Evolutionary conservation across 2,113 vertebrate species (phyloP).

Genomic region (Bostrychus sinensis): DNA sequence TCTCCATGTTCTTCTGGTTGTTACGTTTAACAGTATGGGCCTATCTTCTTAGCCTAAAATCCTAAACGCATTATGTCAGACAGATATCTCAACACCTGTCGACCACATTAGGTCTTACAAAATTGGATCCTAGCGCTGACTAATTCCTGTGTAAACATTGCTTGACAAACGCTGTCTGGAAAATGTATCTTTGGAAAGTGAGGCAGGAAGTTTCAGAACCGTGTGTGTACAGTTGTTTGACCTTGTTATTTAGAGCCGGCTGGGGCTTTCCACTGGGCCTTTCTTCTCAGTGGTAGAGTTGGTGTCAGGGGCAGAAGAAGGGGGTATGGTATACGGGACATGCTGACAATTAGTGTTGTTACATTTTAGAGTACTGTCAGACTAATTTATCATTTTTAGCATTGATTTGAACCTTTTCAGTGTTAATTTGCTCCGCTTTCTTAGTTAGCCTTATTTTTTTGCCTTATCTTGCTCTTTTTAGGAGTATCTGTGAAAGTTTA

Average conservation of each 20-base stretch:
- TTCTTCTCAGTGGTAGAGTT: background rate
- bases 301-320: background rate
- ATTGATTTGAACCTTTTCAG: background rate
- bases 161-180: constrained; percentile 6
- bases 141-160: constrained; percentile 11
- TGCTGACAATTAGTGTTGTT: background rate
- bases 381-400: background rate
- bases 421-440: too few relatives aligned
- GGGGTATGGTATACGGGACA: background rate
- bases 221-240: constrained; percentile 12
- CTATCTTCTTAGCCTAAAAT: background rate
- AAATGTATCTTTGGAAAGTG: constrained; percentile 9
- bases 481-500: too few relatives aligned
- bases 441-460: too few relatives aligned
- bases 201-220: constrained; percentile 5
- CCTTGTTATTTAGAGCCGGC: constrained; percentile 7
- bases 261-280: background rate
- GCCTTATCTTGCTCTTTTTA: too few relatives aligned
- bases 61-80: background rate
- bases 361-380: background rate
- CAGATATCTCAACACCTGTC: constrained; percentile 3
- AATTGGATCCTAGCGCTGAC: background rate
- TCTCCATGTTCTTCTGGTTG: background rate
- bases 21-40: background rate
- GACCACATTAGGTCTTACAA: background rate